A percentile compares a stretch with the other conserved stretches of the same genome.
Conservation (phyloP, 1,140 invertebrate species). For the Drepana arcuata region DNA sequence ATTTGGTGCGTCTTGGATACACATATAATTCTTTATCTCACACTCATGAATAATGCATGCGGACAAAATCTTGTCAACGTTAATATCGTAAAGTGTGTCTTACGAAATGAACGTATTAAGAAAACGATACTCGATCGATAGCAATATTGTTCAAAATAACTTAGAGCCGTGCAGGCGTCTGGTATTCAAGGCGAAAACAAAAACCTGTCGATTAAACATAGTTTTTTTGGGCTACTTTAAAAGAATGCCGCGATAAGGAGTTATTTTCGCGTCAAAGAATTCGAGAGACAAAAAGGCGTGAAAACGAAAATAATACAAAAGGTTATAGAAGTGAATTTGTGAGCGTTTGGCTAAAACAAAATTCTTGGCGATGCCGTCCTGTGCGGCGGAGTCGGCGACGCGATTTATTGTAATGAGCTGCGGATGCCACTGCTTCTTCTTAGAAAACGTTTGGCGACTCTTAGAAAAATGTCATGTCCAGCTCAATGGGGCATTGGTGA, state of each 20-base stretch:
- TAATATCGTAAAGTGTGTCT: no score
- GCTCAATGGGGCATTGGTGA: constrained; percentile 4
- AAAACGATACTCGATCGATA: constrained; percentile 25
- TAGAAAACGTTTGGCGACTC: constrained; percentile 53
- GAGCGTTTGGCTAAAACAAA: constrained; percentile 67
- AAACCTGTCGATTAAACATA: constrained; percentile 40
- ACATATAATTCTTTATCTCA: no score
- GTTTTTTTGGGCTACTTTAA: constrained; percentile 62
- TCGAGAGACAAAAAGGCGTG: constrained; percentile 65
- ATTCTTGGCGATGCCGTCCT: constrained; percentile 61
- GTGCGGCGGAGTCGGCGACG: constrained; percentile 45
- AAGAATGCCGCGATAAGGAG: constrained; percentile 66
- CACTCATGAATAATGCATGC: no score
- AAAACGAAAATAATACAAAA: constrained; percentile 70
- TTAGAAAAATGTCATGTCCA: constrained; percentile 48
- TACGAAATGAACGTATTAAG: no score
- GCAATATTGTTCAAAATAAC: constrained; percentile 44
- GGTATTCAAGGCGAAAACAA: constrained; percentile 59
- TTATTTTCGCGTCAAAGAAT: constrained; percentile 69
- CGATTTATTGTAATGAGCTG: constrained; percentile 66
- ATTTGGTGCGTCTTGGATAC: no score
- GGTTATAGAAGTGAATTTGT: constrained; percentile 68
- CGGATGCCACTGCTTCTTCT: constrained; percentile 45
- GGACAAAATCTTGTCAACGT: no score
- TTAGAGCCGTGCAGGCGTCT: constrained; percentile 43